Evolutionary conservation across 1,140 invertebrate species (phyloP).

Genomic region (Holotrichia oblita): DNA sequence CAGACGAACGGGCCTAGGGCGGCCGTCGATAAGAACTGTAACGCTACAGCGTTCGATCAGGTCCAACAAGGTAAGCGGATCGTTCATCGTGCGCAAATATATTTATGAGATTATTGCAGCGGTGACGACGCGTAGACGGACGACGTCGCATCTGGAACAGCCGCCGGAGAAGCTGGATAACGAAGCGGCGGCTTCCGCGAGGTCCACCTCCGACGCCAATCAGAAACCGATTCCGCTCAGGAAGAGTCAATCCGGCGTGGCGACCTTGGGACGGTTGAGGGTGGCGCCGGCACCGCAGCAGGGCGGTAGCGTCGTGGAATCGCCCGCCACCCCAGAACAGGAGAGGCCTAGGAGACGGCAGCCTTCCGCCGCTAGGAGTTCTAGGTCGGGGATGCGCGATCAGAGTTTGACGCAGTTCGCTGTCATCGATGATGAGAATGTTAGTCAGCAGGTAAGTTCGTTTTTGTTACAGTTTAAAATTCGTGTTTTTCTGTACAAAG

Average conservation of each 20-base stretch:
- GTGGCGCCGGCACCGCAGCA: slow-evolving; percentile 62
- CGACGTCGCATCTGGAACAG: slow-evolving; percentile 59
- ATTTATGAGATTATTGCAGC: no score
- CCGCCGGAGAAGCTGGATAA: slow-evolving; percentile 58
- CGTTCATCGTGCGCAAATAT: no score
- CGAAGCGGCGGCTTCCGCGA: slow-evolving; percentile 56
- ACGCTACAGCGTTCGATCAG: slow-evolving; percentile 66
- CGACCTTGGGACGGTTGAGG: slow-evolving; percentile 69
- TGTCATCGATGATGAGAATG: slow-evolving; percentile 92
- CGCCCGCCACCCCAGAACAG: slow-evolving; percentile 59
- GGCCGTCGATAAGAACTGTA: slow-evolving; percentile 75
- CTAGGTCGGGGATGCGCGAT: slow-evolving; percentile 62
- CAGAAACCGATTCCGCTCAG: slow-evolving; percentile 56
- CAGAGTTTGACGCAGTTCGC: slow-evolving; percentile 85
- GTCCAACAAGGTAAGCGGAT: slow-evolving; percentile 25
- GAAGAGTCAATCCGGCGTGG: slow-evolving; percentile 60
- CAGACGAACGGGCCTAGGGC: slow-evolving; percentile 57
- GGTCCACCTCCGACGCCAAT: slow-evolving; percentile 56
- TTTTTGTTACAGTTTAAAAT: not conserved
- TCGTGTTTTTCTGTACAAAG: not conserved
- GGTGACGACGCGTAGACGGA: slow-evolving; percentile 54
- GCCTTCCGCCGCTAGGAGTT: slow-evolving; percentile 56
- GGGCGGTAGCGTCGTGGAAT: slow-evolving; percentile 55
- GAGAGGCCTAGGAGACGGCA: slow-evolving; percentile 57
- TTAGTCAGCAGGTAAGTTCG: slow-evolving; percentile 82